A percentile compares a stretch with the other conserved stretches of the same genome.
Conservation (phyloP, 1,140 invertebrate genomes). For the Hormaphis cornu region DNA sequence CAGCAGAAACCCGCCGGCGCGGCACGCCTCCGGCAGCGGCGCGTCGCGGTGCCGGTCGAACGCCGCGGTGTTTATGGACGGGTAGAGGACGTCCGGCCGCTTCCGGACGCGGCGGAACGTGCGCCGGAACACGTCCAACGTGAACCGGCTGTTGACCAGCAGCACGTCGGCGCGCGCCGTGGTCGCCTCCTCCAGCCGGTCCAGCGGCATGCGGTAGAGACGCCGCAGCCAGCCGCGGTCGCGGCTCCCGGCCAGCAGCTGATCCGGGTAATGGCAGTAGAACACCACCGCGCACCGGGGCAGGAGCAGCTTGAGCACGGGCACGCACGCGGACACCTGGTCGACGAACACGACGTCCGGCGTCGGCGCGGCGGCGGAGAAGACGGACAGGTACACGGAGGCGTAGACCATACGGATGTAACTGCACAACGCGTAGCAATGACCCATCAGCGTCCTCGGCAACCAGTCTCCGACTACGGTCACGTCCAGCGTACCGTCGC, state of each 20-base stretch:
- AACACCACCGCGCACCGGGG: slow-evolving; percentile 69
- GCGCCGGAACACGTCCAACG: slow-evolving; percentile 65
- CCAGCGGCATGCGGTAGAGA: slow-evolving; percentile 78
- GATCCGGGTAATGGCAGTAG: slow-evolving; percentile 98
- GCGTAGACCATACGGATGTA: slow-evolving; percentile 88
- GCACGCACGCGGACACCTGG: slow-evolving; percentile 77
- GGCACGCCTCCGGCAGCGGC: too few relatives aligned
- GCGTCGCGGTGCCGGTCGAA: slow-evolving; percentile 51
- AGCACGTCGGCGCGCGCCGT: slow-evolving; percentile 77
- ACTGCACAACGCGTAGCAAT: slow-evolving; percentile 80
- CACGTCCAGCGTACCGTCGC: slow-evolving; percentile 74
- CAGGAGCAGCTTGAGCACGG: slow-evolving; percentile 61
- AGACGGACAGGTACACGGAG: slow-evolving; percentile 53
- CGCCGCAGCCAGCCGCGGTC: slow-evolving; percentile 61
- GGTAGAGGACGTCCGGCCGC: slow-evolving; percentile 79
- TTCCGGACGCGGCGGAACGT: slow-evolving; percentile 67
- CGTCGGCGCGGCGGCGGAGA: slow-evolving; percentile 47
- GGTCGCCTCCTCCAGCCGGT: slow-evolving; percentile 84
- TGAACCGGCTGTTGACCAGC: slow-evolving; percentile 93
- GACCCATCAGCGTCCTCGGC: slow-evolving; percentile 73
- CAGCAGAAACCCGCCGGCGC: slow-evolving; percentile 53
- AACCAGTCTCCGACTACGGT: slow-evolving; percentile 74
- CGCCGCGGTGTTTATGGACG: slow-evolving; percentile 74
- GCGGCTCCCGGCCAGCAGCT: slow-evolving; percentile 61
- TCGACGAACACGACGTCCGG: slow-evolving; percentile 87